Base-by-base conservation (phyloP, 1,140 invertebrate genomes). In the Diachasma alloeum region DNA sequence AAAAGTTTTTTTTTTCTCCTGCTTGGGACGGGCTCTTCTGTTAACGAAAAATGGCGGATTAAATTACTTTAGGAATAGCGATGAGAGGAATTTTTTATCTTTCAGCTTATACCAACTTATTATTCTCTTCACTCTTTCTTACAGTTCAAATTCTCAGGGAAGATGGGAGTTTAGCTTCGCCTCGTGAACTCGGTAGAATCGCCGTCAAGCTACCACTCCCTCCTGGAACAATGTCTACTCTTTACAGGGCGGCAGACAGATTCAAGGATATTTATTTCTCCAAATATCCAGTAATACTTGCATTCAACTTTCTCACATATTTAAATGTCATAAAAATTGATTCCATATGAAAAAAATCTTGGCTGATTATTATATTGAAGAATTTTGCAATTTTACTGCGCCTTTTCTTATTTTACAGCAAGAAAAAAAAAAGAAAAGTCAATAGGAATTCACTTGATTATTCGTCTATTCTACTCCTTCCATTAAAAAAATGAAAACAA, bases 201-300 rank as follows among this genome's bases (percentile, higher is more conserved):
- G 95, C 93, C 0, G 90, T 96, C 13, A 97, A 96, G 86, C 83
- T 97, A 15, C 97, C 97, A 0, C 86, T 98, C 19, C 96, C 97
- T 0, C 97, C 97, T 0, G 97, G 97, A 6, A 94, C 92, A 39
- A 93, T 97, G 84, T 93, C 93, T 0, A 96, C 95, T 0, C 89
- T 99, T 0, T 98, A 95, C 87, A 91, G 92, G 79, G 93, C 95
- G 31, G 94, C 96, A 74, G 94, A 97, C n/a, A 91, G 93, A 74
- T 98, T 95, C 84, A 92, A 93, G 72, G 91, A 95, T 77, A 92
- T 93, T 0, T 98, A 97, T 85, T 97, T 97, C 83, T 92, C 92
- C 17, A 93, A 91, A 81, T 97, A 92, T 87, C 94, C 94, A 0
- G 96, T 96, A 91, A 92, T 48, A 24, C 24, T 19, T 74, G 22